Conservation (phyloP, 2,888 invertebrate species). For the Scelioninae gen. 2 region DNA sequence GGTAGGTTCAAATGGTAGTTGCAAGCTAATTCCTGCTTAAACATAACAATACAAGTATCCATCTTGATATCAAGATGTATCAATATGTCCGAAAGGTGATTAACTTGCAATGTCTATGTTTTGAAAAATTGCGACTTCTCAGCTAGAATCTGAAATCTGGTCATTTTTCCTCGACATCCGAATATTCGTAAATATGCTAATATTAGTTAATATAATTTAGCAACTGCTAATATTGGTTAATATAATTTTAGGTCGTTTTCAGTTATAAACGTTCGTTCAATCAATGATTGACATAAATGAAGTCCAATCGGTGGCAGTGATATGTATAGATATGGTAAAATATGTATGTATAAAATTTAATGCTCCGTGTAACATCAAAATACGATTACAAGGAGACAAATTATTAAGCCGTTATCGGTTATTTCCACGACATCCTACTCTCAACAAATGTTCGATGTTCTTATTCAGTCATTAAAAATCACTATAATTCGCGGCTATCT, state of each 20-base stretch:
- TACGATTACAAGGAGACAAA: not conserved
- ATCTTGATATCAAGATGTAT: slow-evolving; percentile 31
- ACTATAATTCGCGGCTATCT: slow-evolving; percentile 40
- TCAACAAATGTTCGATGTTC: slow-evolving; percentile 25
- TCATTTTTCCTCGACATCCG: too few species aligned
- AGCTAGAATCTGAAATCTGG: slow-evolving; percentile 27
- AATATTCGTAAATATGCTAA: too few species aligned
- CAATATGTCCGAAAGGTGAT: slow-evolving; percentile 22
- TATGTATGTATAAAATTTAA: too few species aligned
- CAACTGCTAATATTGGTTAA: too few species aligned
- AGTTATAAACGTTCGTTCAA: too few species aligned
- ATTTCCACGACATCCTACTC: not conserved
- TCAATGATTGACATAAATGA: too few species aligned
- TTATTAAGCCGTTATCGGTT: not conserved
- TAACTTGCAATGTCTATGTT: slow-evolving; percentile 38
- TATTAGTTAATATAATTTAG: too few species aligned
- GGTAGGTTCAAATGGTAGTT: slow-evolving; percentile 22
- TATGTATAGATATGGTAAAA: too few species aligned
- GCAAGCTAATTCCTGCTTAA: not conserved
- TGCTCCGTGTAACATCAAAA: slow-evolving; percentile 2
- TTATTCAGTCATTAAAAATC: slow-evolving; percentile 44
- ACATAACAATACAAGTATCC: slow-evolving; percentile 17
- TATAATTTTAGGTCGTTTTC: too few species aligned
- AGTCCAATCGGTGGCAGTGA: too few species aligned
- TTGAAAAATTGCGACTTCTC: slow-evolving; percentile 44